Percentiles rank a stretch among this genome's conserved stretches.
Conservation (phyloP, 2,113 vertebrate genomes). For the Haemorhous mexicanus region DNA sequence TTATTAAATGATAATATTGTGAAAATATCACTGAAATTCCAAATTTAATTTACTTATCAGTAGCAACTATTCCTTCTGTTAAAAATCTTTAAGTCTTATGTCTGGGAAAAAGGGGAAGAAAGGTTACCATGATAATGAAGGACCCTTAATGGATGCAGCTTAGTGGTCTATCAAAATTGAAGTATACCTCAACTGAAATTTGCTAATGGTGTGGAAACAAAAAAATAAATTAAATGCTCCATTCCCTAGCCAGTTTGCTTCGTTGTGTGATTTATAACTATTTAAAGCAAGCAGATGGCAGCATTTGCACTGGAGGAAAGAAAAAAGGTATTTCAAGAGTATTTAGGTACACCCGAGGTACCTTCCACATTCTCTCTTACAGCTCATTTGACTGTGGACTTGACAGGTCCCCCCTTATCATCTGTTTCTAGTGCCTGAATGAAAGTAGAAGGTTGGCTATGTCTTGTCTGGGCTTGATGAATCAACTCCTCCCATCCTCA, state of each 20-base stretch:
- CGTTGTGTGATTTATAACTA: not conserved
- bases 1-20: not conserved
- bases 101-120: not conserved
- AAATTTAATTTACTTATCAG: not conserved
- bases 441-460: not conserved
- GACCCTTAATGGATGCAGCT: not conserved
- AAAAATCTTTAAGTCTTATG: not conserved
- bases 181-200: not conserved
- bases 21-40: not conserved
- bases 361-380: not conserved
- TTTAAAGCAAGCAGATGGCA: not conserved
- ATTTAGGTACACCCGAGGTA: not conserved
- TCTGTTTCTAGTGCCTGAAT: not conserved
- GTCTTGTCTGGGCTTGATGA: not conserved
- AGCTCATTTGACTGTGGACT: not conserved
- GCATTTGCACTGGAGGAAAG: not conserved
- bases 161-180: not conserved
- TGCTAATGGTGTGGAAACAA: not conserved
- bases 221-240: not conserved
- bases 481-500: not conserved
- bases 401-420: not conserved
- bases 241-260: not conserved
- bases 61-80: not conserved
- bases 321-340: not conserved
- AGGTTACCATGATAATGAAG: not conserved